Percentiles rank a stretch among this genome's conserved stretches.
These are phyloP conservation scores for Gymnorhina tibicen DNA, from an alignment of 2,113 vertebrate species.

Conservation along the genomic window DNA sequence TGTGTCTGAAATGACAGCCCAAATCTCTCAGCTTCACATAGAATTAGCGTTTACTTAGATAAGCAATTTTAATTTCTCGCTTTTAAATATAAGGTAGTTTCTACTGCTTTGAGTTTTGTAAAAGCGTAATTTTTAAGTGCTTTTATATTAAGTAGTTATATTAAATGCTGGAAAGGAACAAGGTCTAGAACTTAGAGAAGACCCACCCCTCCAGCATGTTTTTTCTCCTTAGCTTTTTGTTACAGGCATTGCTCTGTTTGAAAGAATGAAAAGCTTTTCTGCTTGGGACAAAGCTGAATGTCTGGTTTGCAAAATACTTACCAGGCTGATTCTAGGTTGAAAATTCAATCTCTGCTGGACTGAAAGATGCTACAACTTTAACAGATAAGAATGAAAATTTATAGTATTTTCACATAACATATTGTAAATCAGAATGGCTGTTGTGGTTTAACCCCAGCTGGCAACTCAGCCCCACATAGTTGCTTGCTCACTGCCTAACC, in stretches of 20 bases:
- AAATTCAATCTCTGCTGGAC: not conserved
- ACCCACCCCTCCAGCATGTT: not conserved
- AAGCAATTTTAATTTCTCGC: not conserved
- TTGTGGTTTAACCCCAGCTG: not conserved
- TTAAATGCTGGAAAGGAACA: not conserved
- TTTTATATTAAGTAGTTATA: not conserved
- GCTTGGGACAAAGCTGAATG: not conserved
- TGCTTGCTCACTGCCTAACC: not conserved
- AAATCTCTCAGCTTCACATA: not conserved
- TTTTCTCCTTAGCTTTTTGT: not conserved
- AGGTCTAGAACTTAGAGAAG: not conserved
- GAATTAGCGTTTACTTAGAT: not conserved
- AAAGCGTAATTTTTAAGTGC: not conserved
- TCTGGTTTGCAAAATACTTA: not conserved
- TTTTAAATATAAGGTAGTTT: not conserved
- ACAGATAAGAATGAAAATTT: not conserved
- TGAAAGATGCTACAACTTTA: not conserved
- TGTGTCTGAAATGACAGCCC: not conserved
- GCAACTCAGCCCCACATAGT: not conserved
- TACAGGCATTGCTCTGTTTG: not conserved
- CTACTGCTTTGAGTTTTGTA: not conserved
- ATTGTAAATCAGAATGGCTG: not conserved
- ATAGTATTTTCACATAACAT: not conserved
- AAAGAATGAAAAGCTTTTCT: not conserved
- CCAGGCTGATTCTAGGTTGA: not conserved